Base-by-base conservation (phyloP, 2,797 vertebrate genomes). In the Pteronotus mesoamericanus region DNA sequence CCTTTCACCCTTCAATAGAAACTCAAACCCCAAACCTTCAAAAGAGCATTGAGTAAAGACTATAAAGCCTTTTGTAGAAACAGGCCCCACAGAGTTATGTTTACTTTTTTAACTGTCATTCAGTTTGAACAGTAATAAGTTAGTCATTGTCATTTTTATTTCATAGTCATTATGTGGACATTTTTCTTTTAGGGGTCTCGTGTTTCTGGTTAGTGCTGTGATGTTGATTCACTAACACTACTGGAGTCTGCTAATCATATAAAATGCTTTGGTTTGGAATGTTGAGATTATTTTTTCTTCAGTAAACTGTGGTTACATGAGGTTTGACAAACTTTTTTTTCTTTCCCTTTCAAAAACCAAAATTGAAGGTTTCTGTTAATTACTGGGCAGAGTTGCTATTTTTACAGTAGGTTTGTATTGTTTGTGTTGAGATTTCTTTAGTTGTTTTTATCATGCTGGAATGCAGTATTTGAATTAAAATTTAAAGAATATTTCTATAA, bases 321-420 rank as follows among this genome's bases (percentile, higher is more conserved):
- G 42, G 34, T 93, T 97, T 87, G 57, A 85, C 92, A 95, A 55
- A 51, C 84, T 72, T 42, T 34, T 84, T 61, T 71, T 42, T 84
- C 89, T 64, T 61, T n/a, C n/a, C n/a, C 86, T 89, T 66, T 57
- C 22, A 64, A 61, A 97, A 96, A 89, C 95, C 95, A 84, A 97
- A 97, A 97, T 97, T 96, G 80, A 91, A 97, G 91, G 95, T 87
- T 97, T 95, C 83, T 87, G 69, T 94, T 94, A 97, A 97, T 95
- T 97, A 94, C 84, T 96, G 89, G 55, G 57, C 84, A 96, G 61
- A 72, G 86, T 85, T 93, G 84, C 97, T 97, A 94, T 97, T 98
- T 97, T 97, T 96, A 86, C 48, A 74, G 78, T 91, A 89, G 42
- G 42, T 91, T 96, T 90, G 55, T 86, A 93, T 85, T 96, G 80